phyloP scores from a whole-genome alignment of 92 coral and sea anemone genomes.

The Phenganax marumi region DNA sequence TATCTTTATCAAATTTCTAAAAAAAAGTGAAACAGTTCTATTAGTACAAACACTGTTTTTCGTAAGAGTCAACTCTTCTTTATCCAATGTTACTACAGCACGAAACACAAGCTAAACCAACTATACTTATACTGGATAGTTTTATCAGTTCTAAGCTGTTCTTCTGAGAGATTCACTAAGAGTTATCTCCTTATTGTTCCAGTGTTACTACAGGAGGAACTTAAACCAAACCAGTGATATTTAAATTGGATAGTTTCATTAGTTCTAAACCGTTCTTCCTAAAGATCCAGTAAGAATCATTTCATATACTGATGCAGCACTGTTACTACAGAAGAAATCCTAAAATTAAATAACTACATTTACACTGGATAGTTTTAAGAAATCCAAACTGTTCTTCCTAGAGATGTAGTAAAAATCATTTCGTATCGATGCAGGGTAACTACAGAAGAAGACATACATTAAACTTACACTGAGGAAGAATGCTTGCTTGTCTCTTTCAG shows the following conservation, averaged over 20 bases:
- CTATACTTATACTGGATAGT: no score
- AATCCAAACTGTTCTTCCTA: not conserved
- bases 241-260: no score
- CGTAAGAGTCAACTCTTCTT: not conserved
- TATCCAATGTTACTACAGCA: not conserved
- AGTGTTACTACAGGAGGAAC: no score
- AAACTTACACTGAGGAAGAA: conserved; percentile 33
- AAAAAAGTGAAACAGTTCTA: not conserved
- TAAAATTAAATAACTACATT: not conserved
- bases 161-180: no score
- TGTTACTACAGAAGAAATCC: not conserved
- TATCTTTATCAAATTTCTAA: conserved; percentile 29
- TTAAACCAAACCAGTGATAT: no score
- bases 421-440: no score
- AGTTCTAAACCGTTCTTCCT: no score
- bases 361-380: not conserved
- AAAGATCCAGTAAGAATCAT: no score
- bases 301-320: no score
- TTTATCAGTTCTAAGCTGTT: not conserved
- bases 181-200: no score
- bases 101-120: not conserved
- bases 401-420: not conserved
- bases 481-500: conserved; percentile 43
- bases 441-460: no score
- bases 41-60: not conserved